Conservation (phyloP, 2,113 vertebrate species). For the Ammodytes dubius region DNA sequence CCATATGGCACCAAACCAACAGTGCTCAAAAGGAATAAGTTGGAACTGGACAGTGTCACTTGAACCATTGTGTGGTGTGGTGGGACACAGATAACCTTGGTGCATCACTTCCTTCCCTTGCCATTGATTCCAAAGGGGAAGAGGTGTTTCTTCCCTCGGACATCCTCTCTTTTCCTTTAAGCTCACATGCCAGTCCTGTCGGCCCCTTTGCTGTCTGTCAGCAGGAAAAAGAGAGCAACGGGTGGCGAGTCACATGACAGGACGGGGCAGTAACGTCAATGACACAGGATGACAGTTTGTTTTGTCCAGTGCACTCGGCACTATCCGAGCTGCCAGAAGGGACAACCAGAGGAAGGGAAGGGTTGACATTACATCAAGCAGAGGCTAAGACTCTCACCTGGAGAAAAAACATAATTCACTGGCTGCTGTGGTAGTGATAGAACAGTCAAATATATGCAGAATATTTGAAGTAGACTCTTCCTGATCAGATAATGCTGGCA, state of each 20-base stretch:
- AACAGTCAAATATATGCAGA: neutral
- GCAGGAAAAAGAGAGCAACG: slow-evolving; percentile 36
- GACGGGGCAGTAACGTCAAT: slow-evolving; percentile 37
- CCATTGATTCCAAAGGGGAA: slow-evolving; percentile 20
- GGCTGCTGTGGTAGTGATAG: neutral
- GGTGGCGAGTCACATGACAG: slow-evolving; percentile 38
- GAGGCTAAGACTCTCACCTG: slow-evolving; percentile 13
- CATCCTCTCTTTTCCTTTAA: slow-evolving; percentile 40
- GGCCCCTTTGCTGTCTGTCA: slow-evolving; percentile 35
- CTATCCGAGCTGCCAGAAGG: slow-evolving; percentile 53
- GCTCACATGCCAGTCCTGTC: neutral
- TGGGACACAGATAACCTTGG: neutral
- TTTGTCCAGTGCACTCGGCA: slow-evolving; percentile 38
- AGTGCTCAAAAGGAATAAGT: neutral
- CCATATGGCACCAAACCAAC: neutral
- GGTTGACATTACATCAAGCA: slow-evolving; percentile 9
- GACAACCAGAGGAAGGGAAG: slow-evolving; percentile 57
- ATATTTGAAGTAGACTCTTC: slow-evolving; percentile 6
- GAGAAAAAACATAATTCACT: slow-evolving; percentile 9
- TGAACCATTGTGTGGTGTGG: neutral
- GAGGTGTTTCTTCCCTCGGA: slow-evolving; percentile 22
- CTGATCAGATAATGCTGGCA: slow-evolving; percentile 9
- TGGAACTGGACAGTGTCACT: neutral
- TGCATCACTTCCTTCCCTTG: slow-evolving; percentile 38
- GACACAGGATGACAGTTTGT: slow-evolving; percentile 62